These are phyloP conservation scores for Campoletis raptor DNA, from an alignment of 2,888 invertebrate genomes.

Conservation along the genomic window DNA sequence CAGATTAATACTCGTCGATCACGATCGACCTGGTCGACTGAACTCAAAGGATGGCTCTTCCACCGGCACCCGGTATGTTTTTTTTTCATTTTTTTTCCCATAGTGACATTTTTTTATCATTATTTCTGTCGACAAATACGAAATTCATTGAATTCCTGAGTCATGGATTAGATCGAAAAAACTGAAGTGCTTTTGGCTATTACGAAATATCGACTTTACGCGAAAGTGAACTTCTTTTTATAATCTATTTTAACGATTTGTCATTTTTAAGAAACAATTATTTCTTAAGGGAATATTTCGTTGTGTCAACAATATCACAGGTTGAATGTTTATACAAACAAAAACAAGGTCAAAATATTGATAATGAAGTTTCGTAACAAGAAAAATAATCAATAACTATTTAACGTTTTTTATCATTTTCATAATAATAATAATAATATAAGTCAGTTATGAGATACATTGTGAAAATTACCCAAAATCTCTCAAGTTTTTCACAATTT, in stretches of 20 bases:
- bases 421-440: background rate
- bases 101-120: background rate
- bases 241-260: background rate
- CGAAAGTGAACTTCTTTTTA: background rate
- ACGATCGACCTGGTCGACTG: slow-evolving; percentile 67
- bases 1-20: slow-evolving; percentile 60
- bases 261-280: background rate
- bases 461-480: background rate
- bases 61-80: slow-evolving; percentile 75
- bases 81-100: background rate
- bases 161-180: background rate
- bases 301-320: background rate
- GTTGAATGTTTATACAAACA: background rate
- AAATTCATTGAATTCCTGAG: background rate
- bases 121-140: background rate
- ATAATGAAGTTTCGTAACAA: background rate
- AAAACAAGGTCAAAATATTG: background rate
- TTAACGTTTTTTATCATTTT: background rate
- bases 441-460: background rate
- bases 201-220: background rate
- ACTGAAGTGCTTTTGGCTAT: background rate
- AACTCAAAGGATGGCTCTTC: slow-evolving; percentile 75
- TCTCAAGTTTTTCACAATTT: background rate
- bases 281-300: background rate
- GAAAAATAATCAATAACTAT: background rate